Evolutionary conservation across 2,888 invertebrate genomes (phyloP), one percentile per base, ranked within the genome.

Genomic region (Gastracanthus pulcherrimus): DNA sequence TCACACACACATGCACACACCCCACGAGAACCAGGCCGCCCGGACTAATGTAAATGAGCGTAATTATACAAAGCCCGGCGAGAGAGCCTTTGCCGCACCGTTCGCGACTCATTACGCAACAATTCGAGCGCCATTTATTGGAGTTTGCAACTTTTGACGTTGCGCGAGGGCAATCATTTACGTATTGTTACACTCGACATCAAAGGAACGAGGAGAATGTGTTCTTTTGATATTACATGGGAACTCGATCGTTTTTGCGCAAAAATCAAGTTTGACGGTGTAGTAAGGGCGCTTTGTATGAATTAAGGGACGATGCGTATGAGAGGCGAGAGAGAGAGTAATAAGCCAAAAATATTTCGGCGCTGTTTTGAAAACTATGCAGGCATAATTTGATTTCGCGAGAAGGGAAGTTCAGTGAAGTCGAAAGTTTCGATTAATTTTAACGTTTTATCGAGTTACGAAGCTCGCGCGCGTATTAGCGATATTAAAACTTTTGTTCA

Each of bases 41-140:
- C 84, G 83, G 74, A 82, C 84, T 26, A 64, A 78, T 71, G 64
- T 71, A 64, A 78, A 78, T 78, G 62, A 70, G 71, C 51, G 9
- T 64, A 78, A 78, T 71, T 78, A 78, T 66, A 51, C 64, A 71
- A 71, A 64, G 71, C 71, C n/a, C n/a, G n/a, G n/a, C n/a, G n/a
- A 64, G 51, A 69, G 60, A 71, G 71, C 51, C 26, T 71, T 71
- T 62, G 69, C 26, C 11, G 62, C 31, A 34, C 64, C 29, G 62
- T 66, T 71, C 45, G 29, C 19, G 64, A 19, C n/a, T 71, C 51
- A 71, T 78, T 78, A 38, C 36, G 36, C 31, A 71, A 34, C 70
- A 16, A 71, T 51, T 71, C 34, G 31, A 11, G 1, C 13, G 26
- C n/a, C 48, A 26, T 51, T 75, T 48, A 75, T 64, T 36, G 23